Evolutionary conservation across 2,888 invertebrate species (phyloP), one percentile per base, ranked within the genome.

Genomic region (Pycnomerus fuliginosus): DNA sequence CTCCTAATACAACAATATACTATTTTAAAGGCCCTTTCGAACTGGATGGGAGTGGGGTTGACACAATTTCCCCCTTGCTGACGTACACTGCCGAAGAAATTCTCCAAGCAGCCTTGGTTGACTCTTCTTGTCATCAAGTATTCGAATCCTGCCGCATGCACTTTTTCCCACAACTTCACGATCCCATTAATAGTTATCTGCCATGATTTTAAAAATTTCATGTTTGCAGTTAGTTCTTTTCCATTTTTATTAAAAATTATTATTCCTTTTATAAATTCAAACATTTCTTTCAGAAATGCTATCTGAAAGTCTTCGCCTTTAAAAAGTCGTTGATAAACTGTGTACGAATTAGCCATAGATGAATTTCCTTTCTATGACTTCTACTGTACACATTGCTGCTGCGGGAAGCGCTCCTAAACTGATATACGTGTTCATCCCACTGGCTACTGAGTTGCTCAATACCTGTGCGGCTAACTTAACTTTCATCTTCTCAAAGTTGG

Each of bases 11-110:
- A n/a, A 17, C 34, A 43, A 44, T 53, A 55, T 7, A 46, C 13
- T 44, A 53, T 55, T 37, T 37, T 52, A 36, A 50, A 55, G 2
- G 50, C 40, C 16, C 50, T 45, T 34, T 30, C 24, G 34, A 54
- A 54, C 11, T 55, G 53, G 1, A 57, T 46, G 4, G 58, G 50
- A n/a, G 55, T 54, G n/a, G 56, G 55, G 32, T 54, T 55, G 10
- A 48, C 42, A 13, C 25, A 36, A 30, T 54, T 55, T 13, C 53
- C 52, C 11, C 47, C 39, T 44, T 52, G 46, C 39, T 52, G 50
- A 16, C 55, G 35, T 17, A 54, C 34, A 28, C 39, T 32, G 3
- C 52, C 55, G 50, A 58, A 60, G 40, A 50, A 53, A 32, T 53
- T 58, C 40, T 60, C 56, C 8, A 60, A n/a, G 15, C 44, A 41